Evolutionary conservation across 2,113 vertebrate genomes (phyloP).

Genomic region (Microtus richardsoni): DNA sequence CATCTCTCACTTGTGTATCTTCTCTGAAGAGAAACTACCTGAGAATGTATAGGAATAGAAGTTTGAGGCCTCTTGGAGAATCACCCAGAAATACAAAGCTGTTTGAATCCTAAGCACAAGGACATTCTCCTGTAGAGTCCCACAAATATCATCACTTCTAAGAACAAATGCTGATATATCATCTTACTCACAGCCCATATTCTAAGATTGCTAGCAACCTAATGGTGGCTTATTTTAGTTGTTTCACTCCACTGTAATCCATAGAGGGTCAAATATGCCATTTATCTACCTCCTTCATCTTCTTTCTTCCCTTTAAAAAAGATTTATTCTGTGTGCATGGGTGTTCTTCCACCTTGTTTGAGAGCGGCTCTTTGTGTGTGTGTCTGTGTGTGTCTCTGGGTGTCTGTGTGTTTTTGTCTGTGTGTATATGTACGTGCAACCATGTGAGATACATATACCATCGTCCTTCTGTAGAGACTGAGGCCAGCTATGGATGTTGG

Average conservation of each 20-base stretch:
- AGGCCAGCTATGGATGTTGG: not conserved
- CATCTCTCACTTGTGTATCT: not conserved
- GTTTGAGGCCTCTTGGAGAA: not conserved
- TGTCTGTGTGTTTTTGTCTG: not conserved
- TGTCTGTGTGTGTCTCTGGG: too few relatives aligned
- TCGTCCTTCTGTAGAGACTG: too few relatives aligned
- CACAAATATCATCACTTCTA: not conserved
- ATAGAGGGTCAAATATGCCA: not conserved
- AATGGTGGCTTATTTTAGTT: not conserved
- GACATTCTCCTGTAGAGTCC: not conserved
- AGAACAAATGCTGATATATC: not conserved
- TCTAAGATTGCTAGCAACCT: not conserved
- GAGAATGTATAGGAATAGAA: not conserved
- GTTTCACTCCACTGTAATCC: not conserved
- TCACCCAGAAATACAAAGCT: not conserved
- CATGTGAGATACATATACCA: not conserved
- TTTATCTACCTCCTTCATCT: not conserved
- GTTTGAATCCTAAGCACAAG: not conserved
- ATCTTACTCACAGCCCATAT: not conserved
- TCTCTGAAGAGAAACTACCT: not conserved
- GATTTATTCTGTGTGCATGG: not conserved
- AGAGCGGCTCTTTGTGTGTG: too few relatives aligned
- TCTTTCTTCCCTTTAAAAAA: not conserved
- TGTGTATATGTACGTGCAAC: not conserved
- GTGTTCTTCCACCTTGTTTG: too few relatives aligned